phyloP scores from a whole-genome alignment of 2,113 vertebrate genomes.

The Ellobius talpinus region DNA sequence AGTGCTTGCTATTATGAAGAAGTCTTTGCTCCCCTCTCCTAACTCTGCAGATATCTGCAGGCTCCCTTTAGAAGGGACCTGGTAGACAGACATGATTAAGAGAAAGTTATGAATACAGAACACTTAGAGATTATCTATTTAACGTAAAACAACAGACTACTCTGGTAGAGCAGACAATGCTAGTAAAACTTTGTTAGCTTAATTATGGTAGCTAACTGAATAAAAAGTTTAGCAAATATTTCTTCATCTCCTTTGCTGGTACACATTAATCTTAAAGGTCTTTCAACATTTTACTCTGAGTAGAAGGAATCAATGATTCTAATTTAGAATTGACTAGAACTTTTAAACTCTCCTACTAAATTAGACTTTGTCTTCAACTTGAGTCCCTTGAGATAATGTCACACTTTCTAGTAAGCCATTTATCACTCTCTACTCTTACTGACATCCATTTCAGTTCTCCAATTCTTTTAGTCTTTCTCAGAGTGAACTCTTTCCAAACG shows the following conservation, averaged over 20 bases:
- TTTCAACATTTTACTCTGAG: neutral
- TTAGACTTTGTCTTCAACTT: slow-evolving; percentile 37
- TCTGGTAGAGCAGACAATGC: neutral
- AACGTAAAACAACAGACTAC: neutral
- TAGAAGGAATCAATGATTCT: neutral
- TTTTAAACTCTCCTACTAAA: slow-evolving; percentile 10
- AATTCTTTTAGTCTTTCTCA: slow-evolving; percentile 2
- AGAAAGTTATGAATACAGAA: neutral
- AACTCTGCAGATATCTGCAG: neutral
- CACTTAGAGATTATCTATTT: neutral
- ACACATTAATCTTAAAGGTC: neutral
- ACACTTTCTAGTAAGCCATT: neutral
- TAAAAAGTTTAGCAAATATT: neutral
- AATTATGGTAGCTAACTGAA: slow-evolving; percentile 4
- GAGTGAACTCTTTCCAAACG: slow-evolving; percentile 19
- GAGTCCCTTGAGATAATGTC: neutral
- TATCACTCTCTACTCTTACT: neutral
- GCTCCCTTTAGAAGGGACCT: neutral
- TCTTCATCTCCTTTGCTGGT: neutral
- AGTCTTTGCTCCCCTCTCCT: neutral
- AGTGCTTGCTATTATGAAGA: neutral
- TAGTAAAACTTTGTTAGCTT: neutral
- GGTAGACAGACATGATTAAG: neutral
- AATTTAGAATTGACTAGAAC: neutral
- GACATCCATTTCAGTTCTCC: slow-evolving; percentile 15